These are phyloP conservation scores for Orthosia gothica DNA, from an alignment of 2,888 invertebrate genomes.

Conservation along the genomic window DNA sequence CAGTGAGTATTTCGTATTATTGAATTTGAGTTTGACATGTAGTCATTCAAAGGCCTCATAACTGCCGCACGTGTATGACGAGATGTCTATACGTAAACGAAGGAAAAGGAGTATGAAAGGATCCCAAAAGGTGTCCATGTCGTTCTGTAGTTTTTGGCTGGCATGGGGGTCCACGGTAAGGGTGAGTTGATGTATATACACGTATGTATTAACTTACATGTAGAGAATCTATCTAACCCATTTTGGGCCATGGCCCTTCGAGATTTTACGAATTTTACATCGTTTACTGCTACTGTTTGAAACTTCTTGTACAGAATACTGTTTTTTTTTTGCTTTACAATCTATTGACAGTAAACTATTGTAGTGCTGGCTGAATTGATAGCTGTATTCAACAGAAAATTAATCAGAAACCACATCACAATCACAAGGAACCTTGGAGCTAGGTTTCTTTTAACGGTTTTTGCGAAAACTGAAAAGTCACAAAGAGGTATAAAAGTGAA, in stretches of 20 bases:
- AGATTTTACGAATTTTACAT: neutral
- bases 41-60: too few species aligned
- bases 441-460: neutral
- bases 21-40: too few species aligned
- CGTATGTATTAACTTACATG: too few species aligned
- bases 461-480: slow-evolving; percentile 7
- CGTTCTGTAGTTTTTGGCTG: too few species aligned
- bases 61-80: too few species aligned
- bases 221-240: too few species aligned
- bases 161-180: too few species aligned
- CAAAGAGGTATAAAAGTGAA: slow-evolving; percentile 7
- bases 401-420: slow-evolving; percentile 9
- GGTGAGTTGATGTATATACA: too few species aligned
- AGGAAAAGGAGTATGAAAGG: too few species aligned
- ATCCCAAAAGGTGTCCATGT: too few species aligned
- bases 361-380: neutral
- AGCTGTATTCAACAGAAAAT: neutral
- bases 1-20: neutral
- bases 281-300: neutral
- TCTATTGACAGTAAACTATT: neutral
- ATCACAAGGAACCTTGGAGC: slow-evolving; percentile 18
- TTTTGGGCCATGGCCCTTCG: too few species aligned
- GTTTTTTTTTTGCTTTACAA: neutral
- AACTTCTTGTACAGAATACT: neutral
- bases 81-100: too few species aligned